These are phyloP conservation scores for Vespertilio murinus DNA, from an alignment of 2,797 vertebrate genomes.

Conservation along the genomic window DNA sequence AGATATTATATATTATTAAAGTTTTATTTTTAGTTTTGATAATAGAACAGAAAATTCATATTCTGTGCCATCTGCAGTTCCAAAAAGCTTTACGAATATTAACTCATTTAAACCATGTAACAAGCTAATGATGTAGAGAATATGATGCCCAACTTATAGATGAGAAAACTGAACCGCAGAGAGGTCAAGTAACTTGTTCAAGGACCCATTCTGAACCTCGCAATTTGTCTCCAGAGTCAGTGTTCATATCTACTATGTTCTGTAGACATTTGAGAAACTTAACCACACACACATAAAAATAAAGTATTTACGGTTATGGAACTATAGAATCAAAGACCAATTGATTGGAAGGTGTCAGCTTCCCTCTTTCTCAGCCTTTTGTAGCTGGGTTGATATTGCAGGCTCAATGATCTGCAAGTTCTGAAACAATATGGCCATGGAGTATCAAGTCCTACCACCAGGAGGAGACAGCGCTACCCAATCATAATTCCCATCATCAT, in stretches of 20 bases:
- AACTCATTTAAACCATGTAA: background rate
- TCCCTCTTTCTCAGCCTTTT: background rate
- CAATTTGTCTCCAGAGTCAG: background rate
- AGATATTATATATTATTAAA: too few relatives aligned
- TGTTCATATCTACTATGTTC: background rate
- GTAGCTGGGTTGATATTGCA: background rate
- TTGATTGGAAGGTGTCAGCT: background rate
- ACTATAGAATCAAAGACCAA: slow-evolving; percentile 1
- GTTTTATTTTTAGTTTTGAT: background rate
- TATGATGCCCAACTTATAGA: background rate
- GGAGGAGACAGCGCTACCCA: background rate
- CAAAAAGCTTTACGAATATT: background rate
- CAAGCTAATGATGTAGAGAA: background rate
- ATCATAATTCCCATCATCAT: background rate
- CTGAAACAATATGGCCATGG: background rate
- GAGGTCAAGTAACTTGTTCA: background rate
- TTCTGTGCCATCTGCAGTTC: background rate
- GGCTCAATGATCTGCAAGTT: background rate
- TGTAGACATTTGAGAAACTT: slow-evolving; percentile 6
- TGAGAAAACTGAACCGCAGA: slow-evolving; percentile 2
- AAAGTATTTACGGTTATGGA: background rate
- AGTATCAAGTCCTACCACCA: background rate
- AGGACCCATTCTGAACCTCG: background rate
- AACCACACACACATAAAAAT: slow-evolving; percentile 3
- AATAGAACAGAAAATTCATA: background rate